Percentiles rank a stretch among this genome's conserved stretches.
These are phyloP conservation scores for Neolamprologus longior DNA, from an alignment of 2,113 vertebrate genomes.

Conservation along the genomic window DNA sequence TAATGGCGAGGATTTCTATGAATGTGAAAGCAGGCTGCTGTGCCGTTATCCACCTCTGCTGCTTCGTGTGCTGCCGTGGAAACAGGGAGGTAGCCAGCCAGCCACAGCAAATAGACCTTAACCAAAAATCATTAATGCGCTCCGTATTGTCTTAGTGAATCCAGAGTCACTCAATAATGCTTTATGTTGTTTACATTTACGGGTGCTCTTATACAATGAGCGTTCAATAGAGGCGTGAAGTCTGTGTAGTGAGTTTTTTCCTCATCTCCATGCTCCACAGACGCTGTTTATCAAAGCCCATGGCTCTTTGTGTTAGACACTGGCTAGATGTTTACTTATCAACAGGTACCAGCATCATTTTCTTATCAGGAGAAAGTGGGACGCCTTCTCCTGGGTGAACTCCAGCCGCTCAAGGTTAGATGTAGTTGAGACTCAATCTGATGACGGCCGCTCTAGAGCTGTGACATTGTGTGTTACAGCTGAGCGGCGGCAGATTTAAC, in stretches of 20 bases:
- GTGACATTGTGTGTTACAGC: neutral
- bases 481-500: neutral
- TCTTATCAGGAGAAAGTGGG: neutral
- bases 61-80: slow-evolving; percentile 38
- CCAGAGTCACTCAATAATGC: neutral
- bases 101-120: neutral
- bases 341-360: neutral
- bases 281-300: neutral
- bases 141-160: neutral
- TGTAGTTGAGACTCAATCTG: neutral
- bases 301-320: neutral
- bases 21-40: slow-evolving; percentile 71
- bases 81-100: slow-evolving; percentile 20
- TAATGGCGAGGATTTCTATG: slow-evolving; percentile 72
- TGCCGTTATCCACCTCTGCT: slow-evolving; percentile 17
- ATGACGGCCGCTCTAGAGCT: neutral
- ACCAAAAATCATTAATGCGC: neutral
- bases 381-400: neutral
- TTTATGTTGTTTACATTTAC: neutral
- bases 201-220: neutral
- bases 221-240: neutral
- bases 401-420: neutral
- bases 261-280: neutral
- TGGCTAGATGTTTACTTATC: neutral
- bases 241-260: neutral